phyloP scores from a whole-genome alignment of 2,888 invertebrate species.

The Augochlorella aurata region DNA sequence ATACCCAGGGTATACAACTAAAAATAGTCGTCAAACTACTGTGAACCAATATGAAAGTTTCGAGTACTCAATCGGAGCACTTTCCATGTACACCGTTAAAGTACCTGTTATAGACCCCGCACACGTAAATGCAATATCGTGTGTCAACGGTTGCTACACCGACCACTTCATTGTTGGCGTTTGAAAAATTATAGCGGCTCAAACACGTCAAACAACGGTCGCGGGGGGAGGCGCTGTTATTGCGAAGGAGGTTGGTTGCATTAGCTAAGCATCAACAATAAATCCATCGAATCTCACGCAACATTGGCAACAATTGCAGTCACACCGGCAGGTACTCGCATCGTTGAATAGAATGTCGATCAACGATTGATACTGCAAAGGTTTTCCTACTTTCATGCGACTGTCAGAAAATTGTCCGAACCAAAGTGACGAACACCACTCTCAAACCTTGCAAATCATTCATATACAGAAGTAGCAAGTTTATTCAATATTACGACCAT shows the following conservation, averaged over 20 bases:
- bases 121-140: background rate
- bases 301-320: slow-evolving; percentile 25
- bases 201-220: background rate
- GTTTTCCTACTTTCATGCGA: background rate
- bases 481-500: no score
- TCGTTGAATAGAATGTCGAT: slow-evolving; percentile 9
- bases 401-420: background rate
- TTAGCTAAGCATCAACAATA: background rate
- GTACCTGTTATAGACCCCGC: background rate
- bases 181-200: slow-evolving; percentile 2
- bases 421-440: background rate
- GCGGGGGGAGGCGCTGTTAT: background rate
- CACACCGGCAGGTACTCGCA: background rate
- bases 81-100: background rate
- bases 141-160: slow-evolving; percentile 1
- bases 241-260: slow-evolving; percentile 11
- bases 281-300: slow-evolving; percentile 41
- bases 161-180: slow-evolving; percentile 1
- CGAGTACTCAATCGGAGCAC: background rate
- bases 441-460: background rate
- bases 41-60: background rate
- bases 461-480: no score
- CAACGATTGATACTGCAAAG: background rate
- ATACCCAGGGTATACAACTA: background rate
- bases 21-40: background rate